These are phyloP conservation scores for Equus przewalskii DNA, from an alignment of 2,113 vertebrate species.

Conservation along the genomic window DNA sequence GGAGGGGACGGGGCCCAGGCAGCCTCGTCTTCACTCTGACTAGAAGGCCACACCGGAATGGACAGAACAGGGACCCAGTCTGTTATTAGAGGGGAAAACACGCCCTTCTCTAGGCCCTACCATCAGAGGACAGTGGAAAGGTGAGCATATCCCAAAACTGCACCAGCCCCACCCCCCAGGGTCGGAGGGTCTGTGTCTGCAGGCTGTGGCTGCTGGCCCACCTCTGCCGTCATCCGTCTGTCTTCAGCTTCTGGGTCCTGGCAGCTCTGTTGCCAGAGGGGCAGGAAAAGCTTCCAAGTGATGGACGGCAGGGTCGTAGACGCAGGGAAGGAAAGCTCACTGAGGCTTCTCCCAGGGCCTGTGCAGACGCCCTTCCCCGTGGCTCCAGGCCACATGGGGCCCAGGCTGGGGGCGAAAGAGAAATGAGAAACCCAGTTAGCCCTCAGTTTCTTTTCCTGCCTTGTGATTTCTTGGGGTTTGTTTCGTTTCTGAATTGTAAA, in stretches of 20 bases:
- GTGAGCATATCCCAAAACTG: fast-evolving
- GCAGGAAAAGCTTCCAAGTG: background rate
- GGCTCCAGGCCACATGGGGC: fast-evolving
- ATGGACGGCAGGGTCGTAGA: fast-evolving
- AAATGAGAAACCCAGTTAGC: fast-evolving
- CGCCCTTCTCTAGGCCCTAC: fast-evolving
- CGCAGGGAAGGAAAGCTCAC: background rate
- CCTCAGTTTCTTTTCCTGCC: background rate
- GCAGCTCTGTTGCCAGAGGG: background rate
- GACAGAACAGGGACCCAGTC: fast-evolving
- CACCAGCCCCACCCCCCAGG: fast-evolving
- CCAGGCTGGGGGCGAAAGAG: background rate
- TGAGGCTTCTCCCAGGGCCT: background rate
- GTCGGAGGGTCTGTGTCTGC: fast-evolving
- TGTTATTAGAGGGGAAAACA: too few relatives aligned
- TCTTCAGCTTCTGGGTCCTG: background rate
- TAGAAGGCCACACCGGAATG: fast-evolving
- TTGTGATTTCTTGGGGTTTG: fast-evolving
- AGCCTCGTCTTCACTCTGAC: fast-evolving
- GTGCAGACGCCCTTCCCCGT: fast-evolving
- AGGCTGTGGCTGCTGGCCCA: too few relatives aligned
- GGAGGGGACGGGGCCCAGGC: background rate
- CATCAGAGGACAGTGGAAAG: fast-evolving
- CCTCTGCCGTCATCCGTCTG: too few relatives aligned
- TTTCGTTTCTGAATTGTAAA: background rate